Evolutionary conservation across 1,140 invertebrate species (phyloP).

Genomic region (Thalassaphorura encarpata): DNA sequence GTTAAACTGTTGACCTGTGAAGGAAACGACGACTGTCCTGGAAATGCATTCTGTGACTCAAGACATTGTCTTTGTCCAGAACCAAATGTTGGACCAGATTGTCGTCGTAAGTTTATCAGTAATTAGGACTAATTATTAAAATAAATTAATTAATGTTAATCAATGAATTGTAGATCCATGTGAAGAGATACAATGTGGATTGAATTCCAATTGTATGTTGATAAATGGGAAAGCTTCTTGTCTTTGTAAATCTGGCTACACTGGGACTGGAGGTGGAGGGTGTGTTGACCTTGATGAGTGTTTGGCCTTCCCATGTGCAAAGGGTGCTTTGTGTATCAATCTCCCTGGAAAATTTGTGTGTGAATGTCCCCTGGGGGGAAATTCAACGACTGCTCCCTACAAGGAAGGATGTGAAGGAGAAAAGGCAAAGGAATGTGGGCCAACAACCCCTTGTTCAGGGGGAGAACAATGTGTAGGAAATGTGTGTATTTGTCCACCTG

Average conservation of each 20-base stretch:
- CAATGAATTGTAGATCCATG: slow-evolving; percentile 68
- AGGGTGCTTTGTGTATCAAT: slow-evolving; percentile 76
- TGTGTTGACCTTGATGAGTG: slow-evolving; percentile 85
- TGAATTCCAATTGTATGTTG: slow-evolving; percentile 80
- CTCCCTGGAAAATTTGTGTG: slow-evolving; percentile 74
- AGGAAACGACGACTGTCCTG: slow-evolving; percentile 65
- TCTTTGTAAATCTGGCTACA: slow-evolving; percentile 52
- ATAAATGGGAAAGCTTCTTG: slow-evolving; percentile 68
- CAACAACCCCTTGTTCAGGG: slow-evolving; percentile 60
- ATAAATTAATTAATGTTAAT: not conserved
- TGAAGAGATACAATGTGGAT: slow-evolving; percentile 69
- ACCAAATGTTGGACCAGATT: slow-evolving; percentile 81
- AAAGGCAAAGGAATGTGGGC: slow-evolving; percentile 52
- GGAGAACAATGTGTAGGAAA: slow-evolving; percentile 73
- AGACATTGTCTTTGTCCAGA: slow-evolving; percentile 71
- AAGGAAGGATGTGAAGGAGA: slow-evolving; percentile 56
- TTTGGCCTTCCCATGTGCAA: slow-evolving; percentile 58
- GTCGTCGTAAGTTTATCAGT: slow-evolving; percentile 59
- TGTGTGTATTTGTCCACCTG: slow-evolving; percentile 77
- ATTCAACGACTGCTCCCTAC: slow-evolving; percentile 45
- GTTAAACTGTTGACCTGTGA: slow-evolving; percentile 67
- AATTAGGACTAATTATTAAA: not conserved
- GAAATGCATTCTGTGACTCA: slow-evolving; percentile 69
- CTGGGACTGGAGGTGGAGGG: slow-evolving; percentile 54
- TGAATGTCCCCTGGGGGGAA: slow-evolving; percentile 67